Evolutionary conservation across 2,888 invertebrate genomes (phyloP), one percentile per base, ranked within the genome.

Genomic region (Coleophora deauratella): DNA sequence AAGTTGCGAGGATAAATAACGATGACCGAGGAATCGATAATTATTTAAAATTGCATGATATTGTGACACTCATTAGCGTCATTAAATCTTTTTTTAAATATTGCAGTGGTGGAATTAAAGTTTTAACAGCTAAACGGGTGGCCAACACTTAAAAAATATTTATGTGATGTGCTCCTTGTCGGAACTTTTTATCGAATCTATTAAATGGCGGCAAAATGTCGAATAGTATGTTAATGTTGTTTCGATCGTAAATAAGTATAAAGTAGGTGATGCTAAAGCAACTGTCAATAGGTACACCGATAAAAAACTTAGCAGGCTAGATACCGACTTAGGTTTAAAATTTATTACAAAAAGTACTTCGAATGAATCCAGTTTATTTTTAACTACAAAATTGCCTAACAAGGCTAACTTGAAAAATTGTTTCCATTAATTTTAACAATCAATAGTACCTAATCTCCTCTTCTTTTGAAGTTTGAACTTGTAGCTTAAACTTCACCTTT

Each of bases 401-500:
- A 21, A 4, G 3, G 6, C 21, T 9, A 35, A 36, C 2, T 37
- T 14, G 30, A 37, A 12, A 30, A 37, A 13, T 37, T 9, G n/a
- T 3, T 14, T 30, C 33, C 33, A 38, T 14, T 21, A 3, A 21
- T 21, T 21, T 21, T 34, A 8, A 12, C 34, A 7, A 12, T 14
- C 34, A 13, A 34, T 34, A 14, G 14, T n/a, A n/a, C n/a, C n/a
- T n/a, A 21, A 21, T 31, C 31, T 11, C 31, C 3, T 31, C 11
- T n/a, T 31, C 7, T 35, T 21, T 21, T n/a, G 21, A 32, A 38
- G 35, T 31, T 33, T 40, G 31, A 40, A 38, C 34, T 42, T 37
- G 37, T 15, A 41, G 15, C 51, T 55, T 51, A 57, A 62, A 57
- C 57, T 60, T 66, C 59, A 62, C 65, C 57, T 69, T 70, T 66